Base-by-base conservation (phyloP, 2,888 invertebrate genomes). In the Morpho achilles region DNA sequence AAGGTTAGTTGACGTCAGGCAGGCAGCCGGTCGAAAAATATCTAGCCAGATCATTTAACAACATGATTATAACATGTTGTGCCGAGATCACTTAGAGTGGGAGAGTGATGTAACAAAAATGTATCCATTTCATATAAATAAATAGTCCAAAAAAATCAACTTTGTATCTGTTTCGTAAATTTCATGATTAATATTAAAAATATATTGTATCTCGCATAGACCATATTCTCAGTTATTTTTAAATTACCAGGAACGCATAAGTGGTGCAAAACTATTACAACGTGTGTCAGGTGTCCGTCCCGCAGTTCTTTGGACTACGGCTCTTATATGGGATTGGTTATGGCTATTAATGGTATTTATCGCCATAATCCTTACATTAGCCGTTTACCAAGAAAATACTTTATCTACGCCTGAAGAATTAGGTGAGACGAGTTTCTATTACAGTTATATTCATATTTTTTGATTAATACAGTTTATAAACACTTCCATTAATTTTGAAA, bases 231-330 rank as follows among this genome's bases (percentile, higher is more conserved):
- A 32, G 32, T 43, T 42, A 40, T 6, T 23, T 16, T 51, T 16
- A 8, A 16, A 42, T 7, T 56, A 47, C 51, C 91, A 94, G 81
- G 96, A 96, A 76, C 91, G 94, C 50, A 86, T 92, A 49, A 92
- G 91, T 62, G 94, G 94, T 58, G 92, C 95, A 23, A 94, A 95
- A 74, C 92, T 94, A 46, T 80, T 96, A 7, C 95, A 96, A 71
- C 92, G 93, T 59, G 94, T 95, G 16, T 94, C 95, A 1, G 96
- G 96, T 0, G 92, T 94, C 0, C 91, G 93, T 40, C 92, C 94
- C 7, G 84, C 90, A 1, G 92, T 94, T 3, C 94, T 94, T 84
- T 96, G 96, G 96, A 68, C 91, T 1, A 87, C 93, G 0, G 92
- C 94, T 1, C 92, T 94, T 50, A 53, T 94, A 0, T 96, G 94